Base-by-base conservation (phyloP, 1,140 invertebrate species). In the Procambarus virginalis region DNA sequence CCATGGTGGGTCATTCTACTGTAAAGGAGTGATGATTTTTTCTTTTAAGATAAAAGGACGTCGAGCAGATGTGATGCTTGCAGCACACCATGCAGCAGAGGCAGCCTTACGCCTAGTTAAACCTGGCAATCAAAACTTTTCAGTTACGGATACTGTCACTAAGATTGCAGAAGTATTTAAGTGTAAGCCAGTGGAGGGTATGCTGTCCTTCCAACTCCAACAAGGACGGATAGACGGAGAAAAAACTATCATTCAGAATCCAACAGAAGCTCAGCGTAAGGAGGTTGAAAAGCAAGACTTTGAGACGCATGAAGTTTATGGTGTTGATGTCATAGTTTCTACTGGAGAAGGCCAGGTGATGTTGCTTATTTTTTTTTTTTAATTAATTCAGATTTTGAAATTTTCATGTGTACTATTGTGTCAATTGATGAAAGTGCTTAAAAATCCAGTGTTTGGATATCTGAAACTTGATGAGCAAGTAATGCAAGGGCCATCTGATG, bases 161-260 rank as follows among this genome's bases (percentile, higher is more conserved):
- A 99, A 99, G 95, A 96, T 99, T 90, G 97, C 97, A 91, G 97
- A 98, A 93, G 95, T 96, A 49, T 99, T 96, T 94, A 97, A 98
- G 92, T 99, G 98, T 94, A 99, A 99, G 60, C 98, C 99, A 46
- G 96, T 99, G 86, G 99, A 99, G 95, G 98, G 99, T 84, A 99
- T 99, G 98, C 95, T 99, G 49, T 99, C 98, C 92, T 98, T 99
- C 94, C 98, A 99, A 93, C 94, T 99, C 78, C 98, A 98, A 93
- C 98, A 99, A 94, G 97, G 98, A 94, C 93, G 94, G 75, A 99
- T 99, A 94, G 98, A 99, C 95, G 99, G 99, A 46, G 98, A 99
- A 92, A 99, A 99, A 95, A 98, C 98, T 22, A 99, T 99, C 91
- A 99, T 99, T 93, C 98, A 99, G 94, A 99, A 99, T 94, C 99